These are phyloP conservation scores for Palloptera scutellata DNA, from an alignment of 2,888 invertebrate species.

Conservation along the genomic window DNA sequence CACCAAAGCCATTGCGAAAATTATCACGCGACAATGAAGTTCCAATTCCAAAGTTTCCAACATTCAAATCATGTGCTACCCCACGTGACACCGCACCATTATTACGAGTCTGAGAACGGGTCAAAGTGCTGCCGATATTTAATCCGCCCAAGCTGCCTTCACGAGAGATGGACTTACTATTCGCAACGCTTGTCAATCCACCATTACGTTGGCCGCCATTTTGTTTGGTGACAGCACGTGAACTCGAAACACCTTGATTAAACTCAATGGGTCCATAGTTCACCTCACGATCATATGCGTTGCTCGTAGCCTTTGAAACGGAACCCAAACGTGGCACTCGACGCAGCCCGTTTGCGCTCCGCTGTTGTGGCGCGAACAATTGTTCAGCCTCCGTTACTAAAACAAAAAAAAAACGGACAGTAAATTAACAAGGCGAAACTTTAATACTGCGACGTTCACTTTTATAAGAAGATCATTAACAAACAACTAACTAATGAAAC, in stretches of 20 bases:
- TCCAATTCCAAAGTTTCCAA: conserved; percentile 55
- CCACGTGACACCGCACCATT: conserved; percentile 51
- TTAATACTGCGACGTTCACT: too few relatives aligned
- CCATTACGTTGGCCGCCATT: conserved; percentile 47
- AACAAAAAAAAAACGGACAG: background rate
- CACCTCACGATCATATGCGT: conserved; percentile 50
- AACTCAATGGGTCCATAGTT: conserved; percentile 49
- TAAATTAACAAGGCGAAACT: too few relatives aligned
- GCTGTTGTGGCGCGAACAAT: conserved; percentile 10
- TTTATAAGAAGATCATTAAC: too few relatives aligned
- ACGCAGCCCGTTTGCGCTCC: background rate
- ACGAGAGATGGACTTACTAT: conserved; percentile 50
- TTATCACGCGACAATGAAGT: conserved; percentile 57
- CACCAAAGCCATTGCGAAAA: conserved; percentile 52
- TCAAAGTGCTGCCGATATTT: conserved; percentile 57
- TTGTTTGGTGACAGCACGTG: conserved; percentile 50
- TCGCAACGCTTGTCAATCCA: conserved; percentile 47
- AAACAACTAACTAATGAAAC: too few relatives aligned
- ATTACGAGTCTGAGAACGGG: conserved; percentile 48
- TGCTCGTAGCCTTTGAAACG: conserved; percentile 51
- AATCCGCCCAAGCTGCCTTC: conserved; percentile 55
- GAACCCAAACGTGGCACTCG: conserved; percentile 44
- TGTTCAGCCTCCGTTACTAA: conserved; percentile 13
- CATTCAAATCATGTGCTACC: conserved; percentile 51
- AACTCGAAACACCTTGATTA: conserved; percentile 49